A percentile compares a stretch with the other conserved stretches of the same genome.
Evolutionary conservation across 2,113 vertebrate species (phyloP).

Genomic region (Epinephelus moara): DNA sequence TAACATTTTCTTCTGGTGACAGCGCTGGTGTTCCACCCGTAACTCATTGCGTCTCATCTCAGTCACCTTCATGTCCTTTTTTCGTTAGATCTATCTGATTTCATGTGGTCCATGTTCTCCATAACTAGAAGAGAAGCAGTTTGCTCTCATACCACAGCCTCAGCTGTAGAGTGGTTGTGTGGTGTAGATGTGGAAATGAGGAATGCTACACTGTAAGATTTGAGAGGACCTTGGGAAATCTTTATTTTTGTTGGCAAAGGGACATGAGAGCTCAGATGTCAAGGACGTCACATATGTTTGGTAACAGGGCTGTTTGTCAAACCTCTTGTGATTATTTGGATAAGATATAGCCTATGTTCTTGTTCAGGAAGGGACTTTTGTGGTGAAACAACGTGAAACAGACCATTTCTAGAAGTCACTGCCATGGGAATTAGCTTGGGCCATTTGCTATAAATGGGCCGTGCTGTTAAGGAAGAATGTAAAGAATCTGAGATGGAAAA

Average conservation of each 20-base stretch:
- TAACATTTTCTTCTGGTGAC: too few relatives aligned
- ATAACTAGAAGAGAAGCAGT: neutral
- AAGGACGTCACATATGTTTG: slow-evolving; percentile 22
- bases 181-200: slow-evolving; percentile 13
- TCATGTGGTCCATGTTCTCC: too few relatives aligned
- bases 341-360: slow-evolving; percentile 30
- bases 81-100: too few relatives aligned
- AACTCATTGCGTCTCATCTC: too few relatives aligned
- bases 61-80: too few relatives aligned
- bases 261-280: slow-evolving; percentile 18
- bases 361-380: slow-evolving; percentile 25
- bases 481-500: slow-evolving; percentile 75
- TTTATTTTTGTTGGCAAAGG: slow-evolving; percentile 50
- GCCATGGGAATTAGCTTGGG: slow-evolving; percentile 67
- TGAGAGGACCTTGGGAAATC: slow-evolving; percentile 18
- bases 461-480: slow-evolving; percentile 71
- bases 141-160: slow-evolving; percentile 9
- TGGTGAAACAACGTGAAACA: slow-evolving; percentile 46
- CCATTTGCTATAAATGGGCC: slow-evolving; percentile 79
- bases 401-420: slow-evolving; percentile 44
- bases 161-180: slow-evolving; percentile 32
- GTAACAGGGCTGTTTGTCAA: slow-evolving; percentile 12
- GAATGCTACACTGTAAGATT: slow-evolving; percentile 40
- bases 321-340: slow-evolving; percentile 51
- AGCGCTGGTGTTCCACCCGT: too few relatives aligned